Conservation (phyloP, 1,140 invertebrate genomes). For the Diuraphis noxia region DNA sequence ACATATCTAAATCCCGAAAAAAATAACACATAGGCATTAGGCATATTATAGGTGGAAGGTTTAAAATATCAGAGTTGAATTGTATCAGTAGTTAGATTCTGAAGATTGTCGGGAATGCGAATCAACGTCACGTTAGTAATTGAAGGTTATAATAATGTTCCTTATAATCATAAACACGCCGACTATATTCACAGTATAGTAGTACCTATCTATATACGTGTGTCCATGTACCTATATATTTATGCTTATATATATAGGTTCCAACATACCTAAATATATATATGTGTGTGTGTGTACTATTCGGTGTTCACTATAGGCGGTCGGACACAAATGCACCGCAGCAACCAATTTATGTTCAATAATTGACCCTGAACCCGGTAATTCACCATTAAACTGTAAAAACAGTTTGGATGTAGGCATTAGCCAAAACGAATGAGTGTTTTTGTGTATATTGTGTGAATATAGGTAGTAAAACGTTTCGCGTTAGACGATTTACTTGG, state of each 20-base stretch:
- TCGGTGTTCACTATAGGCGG: background rate
- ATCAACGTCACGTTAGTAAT: conserved; percentile 21
- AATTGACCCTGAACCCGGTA: conserved; percentile 34
- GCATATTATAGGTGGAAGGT: background rate
- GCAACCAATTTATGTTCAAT: background rate
- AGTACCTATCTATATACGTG: background rate
- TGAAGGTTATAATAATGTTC: conserved; percentile 28
- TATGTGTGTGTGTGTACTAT: background rate
- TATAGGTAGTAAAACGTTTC: conserved; percentile 27
- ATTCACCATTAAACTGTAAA: conserved; percentile 30
- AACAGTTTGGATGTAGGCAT: background rate
- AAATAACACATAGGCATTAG: background rate
- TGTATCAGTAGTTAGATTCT: background rate
- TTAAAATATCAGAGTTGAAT: background rate
- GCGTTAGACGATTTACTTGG: conserved; percentile 11
- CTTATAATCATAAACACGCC: background rate
- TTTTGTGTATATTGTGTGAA: background rate
- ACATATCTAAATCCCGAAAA: background rate
- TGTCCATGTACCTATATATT: background rate
- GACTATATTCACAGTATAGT: background rate
- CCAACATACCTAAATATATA: background rate
- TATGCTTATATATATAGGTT: background rate
- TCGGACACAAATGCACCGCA: conserved; percentile 23
- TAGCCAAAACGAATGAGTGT: background rate
- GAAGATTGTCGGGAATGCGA: conserved; percentile 33